phyloP scores from a whole-genome alignment of 2,113 vertebrate species.

The Fukomys damarensis region DNA sequence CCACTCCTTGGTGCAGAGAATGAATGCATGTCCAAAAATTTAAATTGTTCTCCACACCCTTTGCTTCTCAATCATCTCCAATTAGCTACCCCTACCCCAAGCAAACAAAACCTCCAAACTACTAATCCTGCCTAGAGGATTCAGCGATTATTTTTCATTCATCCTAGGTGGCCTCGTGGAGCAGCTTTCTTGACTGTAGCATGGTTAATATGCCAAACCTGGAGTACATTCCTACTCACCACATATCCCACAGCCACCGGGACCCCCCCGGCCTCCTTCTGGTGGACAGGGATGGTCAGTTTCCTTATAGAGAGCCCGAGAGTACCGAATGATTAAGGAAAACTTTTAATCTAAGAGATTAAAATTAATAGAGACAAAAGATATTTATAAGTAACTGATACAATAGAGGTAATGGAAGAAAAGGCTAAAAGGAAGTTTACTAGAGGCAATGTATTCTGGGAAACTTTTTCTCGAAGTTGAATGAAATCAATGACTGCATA shows the following conservation, averaged over 20 bases:
- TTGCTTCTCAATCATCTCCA: not conserved
- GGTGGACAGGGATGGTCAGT: too few relatives aligned
- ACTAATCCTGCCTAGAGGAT: not conserved
- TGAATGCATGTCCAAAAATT: not conserved
- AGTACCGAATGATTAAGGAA: not conserved
- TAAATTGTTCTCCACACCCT: not conserved
- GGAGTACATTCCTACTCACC: too few relatives aligned
- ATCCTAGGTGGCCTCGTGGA: not conserved
- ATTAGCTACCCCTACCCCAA: not conserved
- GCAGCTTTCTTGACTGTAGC: not conserved
- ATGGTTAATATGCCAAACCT: not conserved
- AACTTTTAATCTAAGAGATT: not conserved
- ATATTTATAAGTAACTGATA: not conserved
- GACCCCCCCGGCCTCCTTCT: not conserved
- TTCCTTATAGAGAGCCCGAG: not conserved
- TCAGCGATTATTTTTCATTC: not conserved
- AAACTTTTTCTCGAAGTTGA: not conserved
- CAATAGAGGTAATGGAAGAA: not conserved
- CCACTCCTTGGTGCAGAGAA: not conserved
- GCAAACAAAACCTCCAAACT: too few relatives aligned
- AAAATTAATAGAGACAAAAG: not conserved
- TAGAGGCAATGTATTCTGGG: not conserved
- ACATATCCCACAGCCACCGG: not conserved
- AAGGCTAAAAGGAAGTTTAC: not conserved
- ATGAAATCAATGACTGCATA: not conserved